Percentiles rank a stretch among this genome's conserved stretches.
phyloP scores from a whole-genome alignment of 2,797 vertebrate species.

The Enteromius radiatus region DNA sequence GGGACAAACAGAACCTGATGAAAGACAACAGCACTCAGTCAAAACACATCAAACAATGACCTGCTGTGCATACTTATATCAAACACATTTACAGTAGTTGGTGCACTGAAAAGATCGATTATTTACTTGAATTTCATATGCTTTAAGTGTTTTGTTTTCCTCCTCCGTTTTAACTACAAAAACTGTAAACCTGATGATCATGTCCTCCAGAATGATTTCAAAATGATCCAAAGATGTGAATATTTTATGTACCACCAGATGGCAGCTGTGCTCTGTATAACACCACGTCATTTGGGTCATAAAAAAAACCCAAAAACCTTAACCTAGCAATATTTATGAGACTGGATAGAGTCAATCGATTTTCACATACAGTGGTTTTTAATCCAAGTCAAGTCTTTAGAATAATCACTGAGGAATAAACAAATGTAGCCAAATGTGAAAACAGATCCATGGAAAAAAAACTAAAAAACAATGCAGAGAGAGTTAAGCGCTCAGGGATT shows the following conservation, averaged over 20 bases:
- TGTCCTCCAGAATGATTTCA: not conserved
- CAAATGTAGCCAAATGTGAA: slow-evolving; percentile 51
- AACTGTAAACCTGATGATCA: not conserved
- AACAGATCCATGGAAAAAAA: slow-evolving; percentile 10
- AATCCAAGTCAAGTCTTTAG: slow-evolving; percentile 50
- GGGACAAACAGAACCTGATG: slow-evolving; percentile 91
- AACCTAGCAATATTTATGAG: slow-evolving; percentile 53
- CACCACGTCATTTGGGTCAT: not conserved
- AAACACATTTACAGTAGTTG: too few species aligned
- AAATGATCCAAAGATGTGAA: slow-evolving; percentile 18
- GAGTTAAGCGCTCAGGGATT: not conserved
- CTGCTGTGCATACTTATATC: not conserved
- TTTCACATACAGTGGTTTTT: not conserved
- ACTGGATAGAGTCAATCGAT: slow-evolving; percentile 57
- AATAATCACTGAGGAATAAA: slow-evolving; percentile 55
- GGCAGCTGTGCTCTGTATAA: slow-evolving; percentile 63
- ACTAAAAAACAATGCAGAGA: not conserved
- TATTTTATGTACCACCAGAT: slow-evolving; percentile 64
- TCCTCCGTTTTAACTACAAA: not conserved
- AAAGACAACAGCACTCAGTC: not conserved
- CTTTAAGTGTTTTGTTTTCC: not conserved
- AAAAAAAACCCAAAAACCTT: slow-evolving; percentile 45
- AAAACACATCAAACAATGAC: not conserved
- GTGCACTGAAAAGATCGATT: not conserved
- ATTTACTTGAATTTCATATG: not conserved